These are phyloP conservation scores for Oryzaephilus surinamensis DNA, from an alignment of 1,140 invertebrate species.

Conservation along the genomic window DNA sequence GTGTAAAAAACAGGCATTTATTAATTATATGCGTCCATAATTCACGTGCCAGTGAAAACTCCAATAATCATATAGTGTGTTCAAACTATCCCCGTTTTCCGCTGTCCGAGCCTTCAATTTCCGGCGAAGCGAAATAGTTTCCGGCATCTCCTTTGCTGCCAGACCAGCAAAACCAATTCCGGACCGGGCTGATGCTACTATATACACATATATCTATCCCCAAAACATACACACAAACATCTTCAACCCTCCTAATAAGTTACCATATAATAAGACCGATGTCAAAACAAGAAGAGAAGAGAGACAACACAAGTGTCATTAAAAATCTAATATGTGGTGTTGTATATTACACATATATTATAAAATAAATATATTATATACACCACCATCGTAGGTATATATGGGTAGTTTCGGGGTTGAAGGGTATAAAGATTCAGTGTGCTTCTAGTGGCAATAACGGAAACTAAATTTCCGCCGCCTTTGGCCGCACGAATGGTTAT, in stretches of 20 bases:
- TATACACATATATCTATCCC: no score
- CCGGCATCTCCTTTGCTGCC: slow-evolving; percentile 7
- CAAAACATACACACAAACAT: not conserved
- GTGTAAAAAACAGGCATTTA: no score
- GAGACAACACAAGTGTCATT: no score
- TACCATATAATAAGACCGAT: slow-evolving; percentile 11
- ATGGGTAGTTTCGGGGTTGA: no score
- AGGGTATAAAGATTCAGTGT: no score
- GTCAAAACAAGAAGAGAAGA: no score
- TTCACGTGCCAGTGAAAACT: slow-evolving; percentile 11
- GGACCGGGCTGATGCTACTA: no score
- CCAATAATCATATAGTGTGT: slow-evolving; percentile 13
- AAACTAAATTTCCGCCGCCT: slow-evolving; percentile 28
- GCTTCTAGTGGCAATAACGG: slow-evolving; percentile 21
- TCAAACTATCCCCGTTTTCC: slow-evolving; percentile 12
- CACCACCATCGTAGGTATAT: no score
- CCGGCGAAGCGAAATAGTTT: slow-evolving; percentile 12
- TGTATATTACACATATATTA: no score
- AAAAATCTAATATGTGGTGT: slow-evolving; percentile 14
- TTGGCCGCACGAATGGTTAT: slow-evolving; percentile 25
- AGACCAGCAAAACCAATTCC: not conserved
- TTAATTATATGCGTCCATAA: slow-evolving; percentile 8
- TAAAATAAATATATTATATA: no score
- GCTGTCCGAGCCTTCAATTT: slow-evolving; percentile 11
- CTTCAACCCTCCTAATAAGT: not conserved